Evolutionary conservation across 1,140 invertebrate species (phyloP), one percentile per base, ranked within the genome.

Genomic region (Mizuhopecten yessoensis): DNA sequence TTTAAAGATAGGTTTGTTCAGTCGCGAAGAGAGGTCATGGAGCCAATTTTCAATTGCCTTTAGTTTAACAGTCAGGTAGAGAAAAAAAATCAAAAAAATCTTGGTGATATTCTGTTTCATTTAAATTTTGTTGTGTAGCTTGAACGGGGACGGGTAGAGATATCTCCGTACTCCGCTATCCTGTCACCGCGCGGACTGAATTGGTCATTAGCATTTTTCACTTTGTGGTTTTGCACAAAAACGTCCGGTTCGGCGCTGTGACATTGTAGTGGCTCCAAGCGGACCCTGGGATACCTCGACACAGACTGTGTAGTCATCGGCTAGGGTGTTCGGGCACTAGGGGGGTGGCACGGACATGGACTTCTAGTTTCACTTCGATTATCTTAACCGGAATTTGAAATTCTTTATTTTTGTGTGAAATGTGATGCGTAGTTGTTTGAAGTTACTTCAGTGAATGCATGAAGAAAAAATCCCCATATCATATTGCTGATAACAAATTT

Each of bases 201-300:
- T 75, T 75, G 57, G 57, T 75, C 57, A 75, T 75, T 75, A 75
- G 57, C 57, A 75, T 75, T 75, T 75, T 75, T 75, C 57, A 75
- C 57, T 75, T 75, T 75, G 57, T 75, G 57, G 57, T 75, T 75
- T 75, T 75, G 57, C 57, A 75, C 57, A 75, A 75, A 75, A 75
- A 75, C 57, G 57, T 75, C 57, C 57, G 57, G 57, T 75, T 75
- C 23, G 57, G 57, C 57, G 57, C 57, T 75, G 57, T 75, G 57
- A 75, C 57, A 75, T 75, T 75, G 57, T 75, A 75, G 57, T 75
- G 57, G 23, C 57, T 75, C 57, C 57, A 7, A 17, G 57, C 17
- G 57, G 57, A 75, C 57, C 57, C 57, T 75, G 23, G 57, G 57
- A 75, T 75, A 75, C 57, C 57, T 17, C 29, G 57, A 75, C 57